Base-by-base conservation (phyloP, 2,888 invertebrate species). In the Achlya flavicornis region DNA sequence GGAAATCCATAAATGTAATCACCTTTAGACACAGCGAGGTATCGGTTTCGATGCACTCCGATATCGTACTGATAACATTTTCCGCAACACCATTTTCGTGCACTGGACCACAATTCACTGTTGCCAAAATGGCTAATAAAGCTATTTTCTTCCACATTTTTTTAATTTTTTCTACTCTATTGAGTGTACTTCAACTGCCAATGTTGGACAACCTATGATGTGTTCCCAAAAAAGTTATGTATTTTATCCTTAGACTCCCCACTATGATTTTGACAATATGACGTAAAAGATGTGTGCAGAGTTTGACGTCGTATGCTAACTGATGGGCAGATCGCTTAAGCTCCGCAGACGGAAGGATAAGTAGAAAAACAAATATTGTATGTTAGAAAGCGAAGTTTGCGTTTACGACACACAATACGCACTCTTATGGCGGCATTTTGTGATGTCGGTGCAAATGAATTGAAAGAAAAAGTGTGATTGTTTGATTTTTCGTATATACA, bases 11-110 rank as follows among this genome's bases (percentile, higher is more conserved):
- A 77, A 81, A 70, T 65, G 65, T 83, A 87, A 83, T 92, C 92
- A 96, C 96, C 94, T 96, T 96, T 64, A 96, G 84, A 83, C 96
- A 96, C 80, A 95, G 83, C 33, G 94, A 87, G 35, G 95, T 91
- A 78, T 95, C 94, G 76, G 90, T 94, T 68, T 94, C 93, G 60
- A 95, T 93, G 76, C 96, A 96, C 77, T 95, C 95, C n/a, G 89
- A 86, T 12, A 93, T 87, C 11, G 87, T 91, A 81, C 90, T 89
- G 65, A 93, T 88, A 61, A 93, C 76, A 64, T 92, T 93, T 78
- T 93, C 93, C 61, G 91, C 89, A 33, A 91, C 74, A 43, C 92
- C 90, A 73, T 85, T 83, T 67, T 92, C 92, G 66, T 88, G 85
- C 66, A 93, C 86, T 48, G 93, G 93, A 32, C 80, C 85, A 72